Base-by-base conservation (phyloP, 2,113 vertebrate species). In the Zapus hudsonius region DNA sequence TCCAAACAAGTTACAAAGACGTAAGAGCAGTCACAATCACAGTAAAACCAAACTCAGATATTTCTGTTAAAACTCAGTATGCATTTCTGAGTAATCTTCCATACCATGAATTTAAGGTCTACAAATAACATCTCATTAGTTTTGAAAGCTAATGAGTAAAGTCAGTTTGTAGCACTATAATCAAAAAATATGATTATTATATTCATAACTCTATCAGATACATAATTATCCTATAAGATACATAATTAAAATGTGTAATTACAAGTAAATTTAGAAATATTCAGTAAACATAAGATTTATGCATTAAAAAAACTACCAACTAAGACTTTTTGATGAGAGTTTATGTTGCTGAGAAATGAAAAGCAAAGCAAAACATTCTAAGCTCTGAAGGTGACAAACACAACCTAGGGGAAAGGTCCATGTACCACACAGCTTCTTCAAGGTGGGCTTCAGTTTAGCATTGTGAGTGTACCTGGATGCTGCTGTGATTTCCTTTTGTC, bases 211-310 rank as follows among this genome's bases (percentile, higher is more conserved):
- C 9, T 64, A 82, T 16, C 6, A 85, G 72, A 59, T 74, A 31
- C 61, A 78, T 47, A 79, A 87, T 72, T 90, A 78, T 67, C 52
- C 16, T 52, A n/a, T 72, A 87, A 84, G 20, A 73, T 74, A 67
- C 6, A 42, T 57, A 78, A 4, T 81, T 74, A 55, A 74, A 92
- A 70, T 52, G 63, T n/a, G 3, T 59, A 16, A 25, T 52, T 88
- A 55, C 55, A 55, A 57, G 11, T 36, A 31, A 9, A 42, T 52
- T 13, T 0, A 67, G 27, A 93, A 89, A 52, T 75, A 87, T 74
- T 86, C 17, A 59, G 20, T 36, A 59, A 86, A 67, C 29, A 7
- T 61, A 64, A 76, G 13, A 82, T 29, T 40, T 79, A 75, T 1
- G 40, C 0, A 1, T 59, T 70, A 64, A 38, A 78, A n/a, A 67